These are phyloP conservation scores for Frieseomelitta varia DNA, from an alignment of 1,140 invertebrate genomes.

Conservation along the genomic window DNA sequence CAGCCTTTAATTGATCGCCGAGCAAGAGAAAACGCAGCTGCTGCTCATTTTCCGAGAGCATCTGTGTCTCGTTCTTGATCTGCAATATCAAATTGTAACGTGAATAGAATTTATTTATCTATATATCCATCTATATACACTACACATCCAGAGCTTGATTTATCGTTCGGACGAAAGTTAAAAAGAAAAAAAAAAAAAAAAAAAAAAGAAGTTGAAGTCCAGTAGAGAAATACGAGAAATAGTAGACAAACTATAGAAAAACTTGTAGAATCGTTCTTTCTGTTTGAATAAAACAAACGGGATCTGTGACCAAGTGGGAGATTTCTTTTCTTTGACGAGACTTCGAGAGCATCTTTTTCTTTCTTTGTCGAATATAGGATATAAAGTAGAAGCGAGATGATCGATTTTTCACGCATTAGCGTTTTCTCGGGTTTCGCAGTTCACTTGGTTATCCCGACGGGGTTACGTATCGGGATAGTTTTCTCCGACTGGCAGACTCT, in stretches of 20 bases:
- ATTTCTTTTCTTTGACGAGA: neutral
- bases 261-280: neutral
- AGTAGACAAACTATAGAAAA: neutral
- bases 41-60: neutral
- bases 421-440: neutral
- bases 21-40: neutral
- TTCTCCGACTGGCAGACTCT: slow-evolving; percentile 33
- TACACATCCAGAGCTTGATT: neutral
- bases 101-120: no score
- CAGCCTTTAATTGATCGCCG: neutral
- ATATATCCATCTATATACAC: no score
- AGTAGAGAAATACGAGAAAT: no score
- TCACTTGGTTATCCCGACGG: no score
- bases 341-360: neutral
- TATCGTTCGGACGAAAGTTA: neutral
- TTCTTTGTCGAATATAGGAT: no score
- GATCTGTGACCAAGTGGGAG: neutral
- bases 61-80: neutral
- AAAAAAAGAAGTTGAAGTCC: neutral
- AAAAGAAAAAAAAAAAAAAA: neutral
- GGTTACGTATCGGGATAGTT: neutral
- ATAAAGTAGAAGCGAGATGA: no score
- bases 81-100: neutral
- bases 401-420: neutral
- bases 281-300: neutral